A percentile compares a stretch with the other conserved stretches of the same genome.
phyloP scores from a whole-genome alignment of 2,888 invertebrate genomes.

The Epicampocera succincta region DNA sequence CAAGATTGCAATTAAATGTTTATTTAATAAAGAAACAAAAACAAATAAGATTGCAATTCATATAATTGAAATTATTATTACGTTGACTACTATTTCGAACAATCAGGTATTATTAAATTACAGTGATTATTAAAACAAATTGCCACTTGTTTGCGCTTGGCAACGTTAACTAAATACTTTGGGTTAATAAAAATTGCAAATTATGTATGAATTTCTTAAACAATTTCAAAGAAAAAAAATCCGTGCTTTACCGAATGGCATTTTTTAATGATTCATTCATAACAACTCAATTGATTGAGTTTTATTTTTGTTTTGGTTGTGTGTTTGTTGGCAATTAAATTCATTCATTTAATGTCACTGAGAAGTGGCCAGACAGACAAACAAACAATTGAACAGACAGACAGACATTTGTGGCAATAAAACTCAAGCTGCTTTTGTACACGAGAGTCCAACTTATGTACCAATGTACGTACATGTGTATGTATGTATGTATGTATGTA shows the following conservation, averaged over 20 bases:
- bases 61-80: conserved; percentile 46
- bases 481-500: too few relatives aligned
- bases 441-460: conserved; percentile 20
- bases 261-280: conserved; percentile 63
- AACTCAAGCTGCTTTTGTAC: not conserved
- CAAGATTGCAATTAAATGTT: conserved; percentile 51
- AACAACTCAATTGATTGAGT: conserved; percentile 63
- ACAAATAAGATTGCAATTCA: conserved; percentile 38
- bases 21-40: conserved; percentile 6
- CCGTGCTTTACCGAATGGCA: conserved; percentile 17
- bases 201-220: conserved; percentile 3
- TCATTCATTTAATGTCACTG: conserved; percentile 56
- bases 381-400: not conserved
- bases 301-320: not conserved
- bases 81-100: conserved; percentile 29
- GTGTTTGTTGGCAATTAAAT: conserved; percentile 48
- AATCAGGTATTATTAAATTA: conserved; percentile 55
- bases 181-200: conserved; percentile 19
- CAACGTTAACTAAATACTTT: conserved; percentile 8
- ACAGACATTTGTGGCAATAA: conserved; percentile 18
- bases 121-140: conserved; percentile 52
- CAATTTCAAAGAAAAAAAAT: conserved; percentile 24
- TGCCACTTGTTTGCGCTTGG: conserved; percentile 19
- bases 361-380: conserved; percentile 11
- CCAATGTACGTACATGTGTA: too few relatives aligned